Evolutionary conservation across 2,888 invertebrate genomes (phyloP).

Genomic region (Sericinus montela): DNA sequence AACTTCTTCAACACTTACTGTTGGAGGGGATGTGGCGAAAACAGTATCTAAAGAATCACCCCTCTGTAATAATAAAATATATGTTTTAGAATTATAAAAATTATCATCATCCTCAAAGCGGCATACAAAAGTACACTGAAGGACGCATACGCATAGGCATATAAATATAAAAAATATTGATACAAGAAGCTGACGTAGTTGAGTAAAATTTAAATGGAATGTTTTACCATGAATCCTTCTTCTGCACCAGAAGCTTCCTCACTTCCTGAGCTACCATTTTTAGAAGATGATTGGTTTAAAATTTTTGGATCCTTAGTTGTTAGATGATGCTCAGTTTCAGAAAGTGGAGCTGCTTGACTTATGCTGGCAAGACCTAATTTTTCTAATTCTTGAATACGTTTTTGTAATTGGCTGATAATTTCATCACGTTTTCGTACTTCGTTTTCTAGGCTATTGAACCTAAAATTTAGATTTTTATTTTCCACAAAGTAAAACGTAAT

Average conservation of each 20-base stretch:
- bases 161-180: too few species aligned
- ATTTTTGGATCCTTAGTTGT: slow-evolving; percentile 21
- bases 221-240: slow-evolving; percentile 66
- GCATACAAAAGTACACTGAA: too few species aligned
- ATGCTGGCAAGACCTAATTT: slow-evolving; percentile 45
- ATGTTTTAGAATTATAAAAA: too few species aligned
- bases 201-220: background rate
- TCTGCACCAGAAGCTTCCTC: slow-evolving; percentile 65
- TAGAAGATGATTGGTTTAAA: slow-evolving; percentile 32
- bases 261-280: slow-evolving; percentile 67
- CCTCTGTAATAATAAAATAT: slow-evolving; percentile 61
- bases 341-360: slow-evolving; percentile 23
- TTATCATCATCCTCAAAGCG: too few species aligned
- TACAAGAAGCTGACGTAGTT: too few species aligned
- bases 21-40: slow-evolving; percentile 81
- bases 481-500: slow-evolving; percentile 10
- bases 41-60: slow-evolving; percentile 84
- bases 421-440: slow-evolving; percentile 90
- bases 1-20: slow-evolving; percentile 52
- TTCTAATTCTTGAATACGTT: slow-evolving; percentile 84
- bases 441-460: slow-evolving; percentile 87
- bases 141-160: too few species aligned
- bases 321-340: slow-evolving; percentile 19
- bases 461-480: slow-evolving; percentile 32
- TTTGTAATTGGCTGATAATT: slow-evolving; percentile 87